Conservation (phyloP, 2,113 vertebrate genomes). For the Myodes glareolus region DNA sequence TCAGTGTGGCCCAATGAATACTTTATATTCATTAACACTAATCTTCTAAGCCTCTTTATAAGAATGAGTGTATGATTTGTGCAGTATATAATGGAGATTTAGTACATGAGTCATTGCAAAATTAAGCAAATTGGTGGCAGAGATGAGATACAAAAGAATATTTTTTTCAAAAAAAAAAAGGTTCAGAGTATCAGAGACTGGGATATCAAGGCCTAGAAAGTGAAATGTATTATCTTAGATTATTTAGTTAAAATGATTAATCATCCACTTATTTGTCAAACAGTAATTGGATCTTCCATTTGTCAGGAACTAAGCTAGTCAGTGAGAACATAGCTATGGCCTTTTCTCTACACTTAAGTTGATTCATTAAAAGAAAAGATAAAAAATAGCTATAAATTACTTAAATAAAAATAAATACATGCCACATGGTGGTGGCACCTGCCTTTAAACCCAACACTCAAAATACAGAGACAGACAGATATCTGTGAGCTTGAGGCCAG, state of each 20-base stretch:
- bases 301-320: not conserved
- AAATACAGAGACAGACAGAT: no score
- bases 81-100: not conserved
- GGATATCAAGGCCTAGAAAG: not conserved
- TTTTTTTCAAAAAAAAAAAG: not conserved
- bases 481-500: no score
- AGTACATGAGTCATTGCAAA: not conserved
- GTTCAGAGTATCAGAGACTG: not conserved
- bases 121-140: not conserved
- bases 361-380: conserved; percentile 23
- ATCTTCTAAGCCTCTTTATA: not conserved
- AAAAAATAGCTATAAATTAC: conserved; percentile 22
- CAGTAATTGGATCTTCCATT: conserved; percentile 51
- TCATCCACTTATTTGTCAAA: not conserved
- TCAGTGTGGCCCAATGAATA: not conserved
- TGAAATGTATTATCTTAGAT: not conserved
- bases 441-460: no score
- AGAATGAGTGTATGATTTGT: not conserved
- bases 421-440: no score
- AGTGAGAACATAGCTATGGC: not conserved
- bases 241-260: not conserved
- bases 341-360: not conserved
- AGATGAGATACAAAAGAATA: not conserved
- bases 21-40: not conserved
- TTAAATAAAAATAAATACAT: conserved; percentile 19